phyloP scores from a whole-genome alignment of 2,888 invertebrate genomes.

The Napeogenes inachia region DNA sequence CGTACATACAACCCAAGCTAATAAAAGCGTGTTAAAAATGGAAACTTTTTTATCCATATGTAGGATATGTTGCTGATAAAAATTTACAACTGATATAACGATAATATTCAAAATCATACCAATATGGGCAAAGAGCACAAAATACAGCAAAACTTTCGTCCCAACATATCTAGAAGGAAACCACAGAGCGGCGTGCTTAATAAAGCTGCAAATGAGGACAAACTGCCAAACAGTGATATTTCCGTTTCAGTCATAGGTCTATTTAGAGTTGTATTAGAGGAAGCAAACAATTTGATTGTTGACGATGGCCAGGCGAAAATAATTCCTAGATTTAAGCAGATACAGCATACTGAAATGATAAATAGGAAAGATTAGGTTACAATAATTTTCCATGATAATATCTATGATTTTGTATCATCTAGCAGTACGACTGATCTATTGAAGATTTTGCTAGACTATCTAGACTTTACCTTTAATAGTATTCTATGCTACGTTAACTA shows the following conservation, averaged over 20 bases:
- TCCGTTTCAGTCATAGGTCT: constrained; percentile 43
- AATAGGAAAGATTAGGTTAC: neutral
- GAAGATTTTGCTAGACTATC: no score
- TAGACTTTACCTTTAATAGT: no score
- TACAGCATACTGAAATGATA: constrained; percentile 47
- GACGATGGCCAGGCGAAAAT: constrained; percentile 59
- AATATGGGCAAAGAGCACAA: constrained; percentile 31
- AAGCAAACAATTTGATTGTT: constrained; percentile 48
- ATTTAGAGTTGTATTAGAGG: constrained; percentile 40
- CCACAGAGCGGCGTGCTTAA: constrained; percentile 42
- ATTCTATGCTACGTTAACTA: no score
- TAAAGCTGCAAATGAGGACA: constrained; percentile 41
- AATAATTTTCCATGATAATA: no score
- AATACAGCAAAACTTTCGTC: constrained; percentile 41
- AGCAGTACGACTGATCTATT: no score
- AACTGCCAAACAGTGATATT: constrained; percentile 43
- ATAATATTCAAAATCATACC: constrained; percentile 19
- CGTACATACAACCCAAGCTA: no score
- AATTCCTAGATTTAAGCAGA: constrained; percentile 47
- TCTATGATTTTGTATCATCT: no score
- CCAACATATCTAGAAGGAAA: constrained; percentile 41
- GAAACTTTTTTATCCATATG: neutral
- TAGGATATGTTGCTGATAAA: no score
- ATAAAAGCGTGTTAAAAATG: no score
- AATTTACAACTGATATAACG: no score